Conservation (phyloP, 1,140 invertebrate species). For the Episyrphus balteatus region DNA sequence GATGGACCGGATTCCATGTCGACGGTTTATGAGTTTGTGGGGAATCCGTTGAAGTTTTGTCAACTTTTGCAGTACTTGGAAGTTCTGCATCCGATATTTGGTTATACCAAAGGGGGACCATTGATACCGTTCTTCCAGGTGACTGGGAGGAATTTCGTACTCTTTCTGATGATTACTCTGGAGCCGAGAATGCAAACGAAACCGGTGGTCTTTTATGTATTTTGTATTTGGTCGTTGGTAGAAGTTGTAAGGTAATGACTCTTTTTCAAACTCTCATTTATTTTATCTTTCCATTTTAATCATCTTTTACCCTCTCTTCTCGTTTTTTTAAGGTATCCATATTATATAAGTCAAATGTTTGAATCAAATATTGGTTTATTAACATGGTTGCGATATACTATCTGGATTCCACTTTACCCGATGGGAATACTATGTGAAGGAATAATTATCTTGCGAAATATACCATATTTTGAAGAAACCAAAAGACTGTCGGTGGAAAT, state of each 20-base stretch:
- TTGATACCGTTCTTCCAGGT: conserved; percentile 59
- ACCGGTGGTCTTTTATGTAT: conserved; percentile 77
- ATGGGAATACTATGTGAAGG: conserved; percentile 81
- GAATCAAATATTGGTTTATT: conserved; percentile 61
- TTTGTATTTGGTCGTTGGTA: conserved; percentile 66
- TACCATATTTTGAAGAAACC: conserved; percentile 84
- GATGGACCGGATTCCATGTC: conserved; percentile 62
- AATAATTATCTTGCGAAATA: conserved; percentile 63
- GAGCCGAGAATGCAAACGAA: conserved; percentile 79
- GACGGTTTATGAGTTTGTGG: conserved; percentile 64
- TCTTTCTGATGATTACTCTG: conserved; percentile 73
- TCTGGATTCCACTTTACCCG: conserved; percentile 89
- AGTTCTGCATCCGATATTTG: conserved; percentile 79
- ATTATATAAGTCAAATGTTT: conserved; percentile 73
- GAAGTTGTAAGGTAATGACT: conserved; percentile 73
- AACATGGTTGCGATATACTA: conserved; percentile 86
- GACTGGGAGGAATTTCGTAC: conserved; percentile 61
- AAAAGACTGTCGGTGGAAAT: conserved; percentile 61
- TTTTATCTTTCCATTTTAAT: not conserved
- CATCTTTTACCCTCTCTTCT: not conserved
- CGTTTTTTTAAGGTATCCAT: conserved; percentile 60
- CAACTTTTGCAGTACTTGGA: conserved; percentile 77
- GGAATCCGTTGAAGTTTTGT: conserved; percentile 67
- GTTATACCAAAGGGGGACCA: conserved; percentile 67
- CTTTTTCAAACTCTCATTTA: not conserved